Evolutionary conservation across 2,113 vertebrate genomes (phyloP), one percentile per base, ranked within the genome.

Genomic region (Spea multiplicata): DNA sequence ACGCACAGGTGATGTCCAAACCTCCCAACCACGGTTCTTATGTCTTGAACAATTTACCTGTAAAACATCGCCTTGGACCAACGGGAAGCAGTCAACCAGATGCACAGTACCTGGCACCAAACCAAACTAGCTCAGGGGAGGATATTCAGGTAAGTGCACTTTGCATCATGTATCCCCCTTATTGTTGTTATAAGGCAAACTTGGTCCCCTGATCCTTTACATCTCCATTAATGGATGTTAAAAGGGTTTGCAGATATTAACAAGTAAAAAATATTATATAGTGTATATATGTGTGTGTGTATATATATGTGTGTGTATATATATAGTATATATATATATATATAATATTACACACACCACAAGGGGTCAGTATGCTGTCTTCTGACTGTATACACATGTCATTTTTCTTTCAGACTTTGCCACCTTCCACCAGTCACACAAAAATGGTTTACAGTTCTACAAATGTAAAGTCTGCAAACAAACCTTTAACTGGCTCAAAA

Each of bases 41-140:
- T 0, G 95, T 97, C 82, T 88, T 98, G 47, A 99, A 98, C 84
- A 99, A 99, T 65, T 93, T 91, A 68, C 85, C 92, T 0, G 89
- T 91, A 67, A 99, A 98, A 75, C 94, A 93, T 81, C 94, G 94
- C 50, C 87, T 93, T 10, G 93, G 92, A 85, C 85, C 88, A 71
- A 74, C 78, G 3, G 80, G 84, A 68, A 84, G 85, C 76, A 91
- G 64, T 85, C 92, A 91, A 83, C 67, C 86, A 0, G 95, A 97
- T 75, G 10, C 85, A 2, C 68, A 85, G 71, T 92, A 88, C 84
- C 80, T 85, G n/a, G 7, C 86, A 59, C 83, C 88, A 72, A 90
- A 85, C 82, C 89, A 90, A 73, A 66, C 90, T 0, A 90, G 86
- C 84, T 48, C 90, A 70, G 78, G 49, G 3, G 96, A 97, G 62